Evolutionary conservation across 2,113 vertebrate genomes (phyloP), one percentile per base, ranked within the genome.

Genomic region (Cottus gobio): DNA sequence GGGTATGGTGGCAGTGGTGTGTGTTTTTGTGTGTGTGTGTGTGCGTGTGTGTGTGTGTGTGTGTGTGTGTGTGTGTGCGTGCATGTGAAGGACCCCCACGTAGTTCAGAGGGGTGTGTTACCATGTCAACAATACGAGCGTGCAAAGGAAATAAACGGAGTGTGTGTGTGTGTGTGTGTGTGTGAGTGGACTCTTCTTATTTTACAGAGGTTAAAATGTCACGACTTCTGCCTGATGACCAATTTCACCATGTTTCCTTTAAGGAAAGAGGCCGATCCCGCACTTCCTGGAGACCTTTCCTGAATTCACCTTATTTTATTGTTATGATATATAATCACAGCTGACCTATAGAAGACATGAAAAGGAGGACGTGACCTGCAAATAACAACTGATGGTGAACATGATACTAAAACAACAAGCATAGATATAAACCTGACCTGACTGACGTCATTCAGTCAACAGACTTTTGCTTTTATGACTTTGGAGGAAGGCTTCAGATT

Each of bases 41-140:
- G 71, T 24, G 56, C 22, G 44, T 71, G 61, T 46, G 60, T 71
- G 71, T 72, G 73, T 56, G 67, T 10, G 71, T 66, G 71, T 24
- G 56, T 20, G 44, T 71, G 61, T 46, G 60, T 79, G 72, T 71
- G 71, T 72, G 73, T 56, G 68, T 10, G 71, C 63, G 71, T 24
- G 57, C n/a, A 46, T 71, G 61, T 46, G 60, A 2, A 66, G 75
- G 90, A 91, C 85, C 85, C 85, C 84, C 93, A 79, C 89, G 31
- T 89, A 91, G 88, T 91, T 93, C 75, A 90, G 90, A 88, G 82
- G 76, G 89, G 83, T 91, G 78, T 72, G 83, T 91, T 87, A 86
- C 90, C 83, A 88, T 84, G 84, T 90, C 85, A 91, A 91, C 86
- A 90, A 86, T 88, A 80, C 18, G 73, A 86, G 66, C 18, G 37